phyloP scores from a whole-genome alignment of 2,797 vertebrate genomes.

The Calcarius lapponicus region DNA sequence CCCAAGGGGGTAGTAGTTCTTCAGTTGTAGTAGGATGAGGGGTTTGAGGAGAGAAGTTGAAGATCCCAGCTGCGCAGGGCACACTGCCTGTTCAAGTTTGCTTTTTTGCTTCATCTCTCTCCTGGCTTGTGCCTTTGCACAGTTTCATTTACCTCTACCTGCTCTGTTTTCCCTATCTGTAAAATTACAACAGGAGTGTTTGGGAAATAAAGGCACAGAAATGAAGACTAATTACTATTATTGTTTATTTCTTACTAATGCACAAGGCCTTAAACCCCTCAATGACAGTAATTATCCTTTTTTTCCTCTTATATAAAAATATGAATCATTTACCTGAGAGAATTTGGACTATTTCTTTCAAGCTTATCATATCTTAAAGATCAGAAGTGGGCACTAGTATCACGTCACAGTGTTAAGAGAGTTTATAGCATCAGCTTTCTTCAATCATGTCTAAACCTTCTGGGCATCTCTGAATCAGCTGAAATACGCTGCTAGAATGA shows the following conservation, averaged over 20 bases:
- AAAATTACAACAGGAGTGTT: neutral
- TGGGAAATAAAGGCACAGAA: neutral
- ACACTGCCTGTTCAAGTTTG: neutral
- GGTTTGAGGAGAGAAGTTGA: neutral
- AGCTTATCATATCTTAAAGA: neutral
- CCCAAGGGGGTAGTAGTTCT: neutral
- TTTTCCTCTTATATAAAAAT: neutral
- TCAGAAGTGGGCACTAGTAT: neutral
- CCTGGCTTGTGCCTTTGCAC: neutral
- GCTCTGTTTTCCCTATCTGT: neutral
- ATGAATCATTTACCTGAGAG: neutral
- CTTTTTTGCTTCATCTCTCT: neutral
- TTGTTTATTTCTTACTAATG: neutral
- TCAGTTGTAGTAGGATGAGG: neutral
- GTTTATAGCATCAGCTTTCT: slow-evolving; percentile 36
- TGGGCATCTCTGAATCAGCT: slow-evolving; percentile 38
- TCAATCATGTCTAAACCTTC: neutral
- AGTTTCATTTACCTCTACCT: neutral
- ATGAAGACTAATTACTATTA: neutral
- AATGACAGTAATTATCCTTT: neutral
- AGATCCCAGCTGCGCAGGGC: neutral
- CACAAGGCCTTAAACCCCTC: neutral
- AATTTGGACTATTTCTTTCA: neutral
- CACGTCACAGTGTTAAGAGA: neutral
- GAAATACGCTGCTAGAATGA: neutral